Conservation (phyloP, 2,797 vertebrate species). For the Xenopus petersii region DNA sequence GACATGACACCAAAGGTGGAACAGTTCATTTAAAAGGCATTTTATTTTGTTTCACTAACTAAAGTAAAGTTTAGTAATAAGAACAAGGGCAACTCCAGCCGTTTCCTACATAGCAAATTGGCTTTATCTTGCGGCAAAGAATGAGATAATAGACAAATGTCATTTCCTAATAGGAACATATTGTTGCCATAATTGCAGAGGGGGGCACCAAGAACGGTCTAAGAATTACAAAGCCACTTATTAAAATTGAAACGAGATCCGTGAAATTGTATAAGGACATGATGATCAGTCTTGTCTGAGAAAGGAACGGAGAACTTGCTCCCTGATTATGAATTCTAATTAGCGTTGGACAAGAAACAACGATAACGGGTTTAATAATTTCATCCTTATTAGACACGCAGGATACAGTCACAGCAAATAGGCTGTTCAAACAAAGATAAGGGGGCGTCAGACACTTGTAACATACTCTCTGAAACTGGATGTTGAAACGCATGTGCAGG, state of each 20-base stretch:
- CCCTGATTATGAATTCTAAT: conserved; percentile 21
- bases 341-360: conserved; percentile 11
- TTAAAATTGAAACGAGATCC: conserved; percentile 20
- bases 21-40: no score
- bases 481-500: not conserved
- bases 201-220: not conserved
- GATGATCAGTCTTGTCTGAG: not conserved
- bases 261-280: conserved; percentile 13
- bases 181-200: conserved; percentile 15
- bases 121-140: not conserved
- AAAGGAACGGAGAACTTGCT: not conserved
- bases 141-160: not conserved
- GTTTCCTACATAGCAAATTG: not conserved
- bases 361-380: not conserved
- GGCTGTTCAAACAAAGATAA: conserved; percentile 23
- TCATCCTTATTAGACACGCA: conserved; percentile 14
- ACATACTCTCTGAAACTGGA: conserved; percentile 34
- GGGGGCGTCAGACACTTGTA: conserved; percentile 33
- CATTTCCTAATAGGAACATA: conserved; percentile 6
- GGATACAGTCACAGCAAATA: conserved; percentile 1
- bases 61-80: not conserved
- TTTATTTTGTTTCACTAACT: no score
- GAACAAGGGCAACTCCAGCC: not conserved
- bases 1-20: no score
- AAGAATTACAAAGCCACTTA: conserved; percentile 27